Evolutionary conservation across 2,797 vertebrate species (phyloP).

Genomic region (Cichlasoma orientale): DNA sequence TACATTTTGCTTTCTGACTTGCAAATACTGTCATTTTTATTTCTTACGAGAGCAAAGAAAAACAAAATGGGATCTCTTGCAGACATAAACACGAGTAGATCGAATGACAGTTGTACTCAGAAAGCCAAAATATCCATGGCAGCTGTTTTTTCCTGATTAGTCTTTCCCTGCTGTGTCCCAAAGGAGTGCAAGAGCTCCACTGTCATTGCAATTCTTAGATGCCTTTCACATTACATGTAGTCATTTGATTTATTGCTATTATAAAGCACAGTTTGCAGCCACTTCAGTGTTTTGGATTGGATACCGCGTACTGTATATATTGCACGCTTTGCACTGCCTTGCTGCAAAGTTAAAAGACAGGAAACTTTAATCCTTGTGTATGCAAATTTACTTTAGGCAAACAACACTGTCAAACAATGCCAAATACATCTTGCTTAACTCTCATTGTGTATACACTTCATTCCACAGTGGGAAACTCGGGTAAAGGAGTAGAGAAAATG

Average conservation of each 20-base stretch:
- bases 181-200: neutral
- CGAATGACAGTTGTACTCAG: conserved; percentile 21
- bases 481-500: conserved; percentile 22
- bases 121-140: conserved; percentile 11
- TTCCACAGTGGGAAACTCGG: conserved; percentile 1
- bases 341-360: neutral
- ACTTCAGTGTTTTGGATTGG: neutral
- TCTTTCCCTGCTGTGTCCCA: neutral
- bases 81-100: conserved; percentile 5
- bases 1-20: conserved; percentile 16
- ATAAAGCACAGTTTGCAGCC: neutral
- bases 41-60: neutral
- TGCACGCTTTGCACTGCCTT: neutral
- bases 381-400: conserved; percentile 17
- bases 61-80: conserved; percentile 22
- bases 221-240: neutral
- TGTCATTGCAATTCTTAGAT: neutral
- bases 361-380: conserved; percentile 8
- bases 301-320: neutral
- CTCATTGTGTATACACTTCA: conserved; percentile 7
- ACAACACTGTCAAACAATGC: conserved; percentile 15
- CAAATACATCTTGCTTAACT: conserved; percentile 10
- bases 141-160: neutral
- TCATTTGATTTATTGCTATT: neutral
- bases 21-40: neutral